Evolutionary conservation across 2,113 vertebrate species (phyloP), one percentile per base, ranked within the genome.

Genomic region (Phaetusa simplex): DNA sequence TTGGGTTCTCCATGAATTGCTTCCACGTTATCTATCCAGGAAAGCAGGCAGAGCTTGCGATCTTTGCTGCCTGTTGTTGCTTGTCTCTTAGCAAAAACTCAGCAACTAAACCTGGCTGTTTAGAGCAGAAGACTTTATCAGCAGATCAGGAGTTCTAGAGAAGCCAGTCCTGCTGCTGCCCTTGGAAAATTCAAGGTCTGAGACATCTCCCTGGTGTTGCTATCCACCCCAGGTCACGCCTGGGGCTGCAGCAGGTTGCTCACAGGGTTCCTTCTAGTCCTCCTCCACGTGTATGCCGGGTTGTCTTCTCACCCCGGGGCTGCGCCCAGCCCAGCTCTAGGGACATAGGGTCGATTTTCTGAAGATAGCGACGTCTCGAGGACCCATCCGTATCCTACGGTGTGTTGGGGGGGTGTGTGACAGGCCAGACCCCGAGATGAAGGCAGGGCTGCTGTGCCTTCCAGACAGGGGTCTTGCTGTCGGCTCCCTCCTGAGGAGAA

Each of bases 381-480:
- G 58, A 61, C 40, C 16, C 34, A 66, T 22, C 7, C 2, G 0
- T 14, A 0, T 5, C 34, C 69, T 14, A 0, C 1, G 2, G 5
- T 17, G 49, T 30, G 20, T 8, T 27, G 16, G 1, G 20, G n/a
- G 49, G 34, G n/a, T 36, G 45, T 3, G 0, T 5, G 62, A 27
- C 21, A 71, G 27, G 43, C 5, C 61, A 71, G 34, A 20, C 29
- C 12, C 36, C 1, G 7, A 61, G 58, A 9, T 36, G 59, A 30
- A 53, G 34, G 42, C 38, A 74, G 45, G 14, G 24, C 32, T 78
- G 30, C 42, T 32, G n/a, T 42, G 56, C 30, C 62, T 82, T 79
- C n/a, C 42, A 14, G 12, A 22, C 29, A 12, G 7, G 3, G 21
- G 5, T 23, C 30, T 61, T 56, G 21, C 56, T 65, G 17, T 56